These are phyloP conservation scores for Schizotus pectinicornis DNA, from an alignment of 2,888 invertebrate species.

Conservation along the genomic window DNA sequence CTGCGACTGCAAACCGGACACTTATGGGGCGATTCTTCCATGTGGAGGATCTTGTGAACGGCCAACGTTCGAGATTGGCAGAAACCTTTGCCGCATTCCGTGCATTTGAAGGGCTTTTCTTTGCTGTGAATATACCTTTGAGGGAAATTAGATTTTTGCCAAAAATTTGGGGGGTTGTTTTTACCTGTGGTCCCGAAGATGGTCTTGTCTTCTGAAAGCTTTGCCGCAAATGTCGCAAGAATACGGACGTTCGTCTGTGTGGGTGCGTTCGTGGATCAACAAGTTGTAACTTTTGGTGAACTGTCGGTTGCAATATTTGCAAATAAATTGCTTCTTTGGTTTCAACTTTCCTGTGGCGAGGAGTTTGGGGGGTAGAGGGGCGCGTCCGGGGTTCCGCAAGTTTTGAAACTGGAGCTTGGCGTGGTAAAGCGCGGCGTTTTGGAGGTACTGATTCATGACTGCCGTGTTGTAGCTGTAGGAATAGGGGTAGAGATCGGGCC, in stretches of 20 bases:
- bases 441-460: constrained; percentile 76
- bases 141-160: not conserved
- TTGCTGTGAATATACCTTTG: constrained; percentile 95
- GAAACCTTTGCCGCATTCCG: constrained; percentile 96
- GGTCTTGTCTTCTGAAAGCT: constrained; percentile 94
- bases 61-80: constrained; percentile 96
- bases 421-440: constrained; percentile 74
- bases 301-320: constrained; percentile 95
- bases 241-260: constrained; percentile 96
- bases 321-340: constrained; percentile 90
- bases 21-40: constrained; percentile 93
- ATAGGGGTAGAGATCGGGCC: constrained; percentile 39
- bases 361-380: constrained; percentile 58
- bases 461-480: constrained; percentile 60
- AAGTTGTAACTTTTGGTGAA: constrained; percentile 99
- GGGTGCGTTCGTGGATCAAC: constrained; percentile 95
- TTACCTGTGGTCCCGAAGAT: constrained; percentile 87
- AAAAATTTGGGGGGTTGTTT: constrained; percentile 1
- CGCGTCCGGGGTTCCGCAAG: constrained; percentile 53
- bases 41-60: constrained; percentile 92
- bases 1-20: constrained; percentile 87
- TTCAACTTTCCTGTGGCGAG: constrained; percentile 59
- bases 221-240: constrained; percentile 96
- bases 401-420: constrained; percentile 48
- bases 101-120: constrained; percentile 98